Evolutionary conservation across 1,140 invertebrate species (phyloP).

Genomic region (Lucilia cuprina): DNA sequence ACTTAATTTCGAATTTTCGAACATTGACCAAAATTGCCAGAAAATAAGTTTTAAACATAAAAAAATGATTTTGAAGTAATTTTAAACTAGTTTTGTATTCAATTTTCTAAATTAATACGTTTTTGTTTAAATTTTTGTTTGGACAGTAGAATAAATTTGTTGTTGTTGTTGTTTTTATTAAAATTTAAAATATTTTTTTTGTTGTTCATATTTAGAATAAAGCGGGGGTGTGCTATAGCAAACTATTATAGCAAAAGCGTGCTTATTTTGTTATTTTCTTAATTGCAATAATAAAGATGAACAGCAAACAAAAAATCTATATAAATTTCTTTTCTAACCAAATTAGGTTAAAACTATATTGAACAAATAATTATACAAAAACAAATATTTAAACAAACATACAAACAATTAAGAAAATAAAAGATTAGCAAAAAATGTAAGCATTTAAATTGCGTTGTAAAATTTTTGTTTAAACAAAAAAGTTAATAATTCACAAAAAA

Average conservation of each 20-base stretch:
- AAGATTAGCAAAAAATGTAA: neutral
- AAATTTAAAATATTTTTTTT: neutral
- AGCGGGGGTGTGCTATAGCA: neutral
- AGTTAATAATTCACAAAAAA: too few relatives aligned
- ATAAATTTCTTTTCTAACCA: neutral
- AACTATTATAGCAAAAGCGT: constrained; percentile 7
- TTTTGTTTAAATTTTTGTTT: too few relatives aligned
- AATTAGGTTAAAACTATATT: neutral
- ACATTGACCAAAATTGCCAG: too few relatives aligned
- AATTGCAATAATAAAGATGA: neutral
- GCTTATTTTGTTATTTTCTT: constrained; percentile 7
- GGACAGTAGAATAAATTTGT: too few relatives aligned
- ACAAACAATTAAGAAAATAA: neutral
- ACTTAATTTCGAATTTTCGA: neutral
- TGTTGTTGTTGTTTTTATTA: too few relatives aligned
- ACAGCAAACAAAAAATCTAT: neutral
- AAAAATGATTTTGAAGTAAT: too few relatives aligned
- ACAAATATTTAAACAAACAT: neutral
- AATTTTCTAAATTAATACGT: too few relatives aligned
- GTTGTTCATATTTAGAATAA: neutral
- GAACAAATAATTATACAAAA: neutral
- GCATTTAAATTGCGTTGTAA: neutral
- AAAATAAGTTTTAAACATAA: too few relatives aligned
- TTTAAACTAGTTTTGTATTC: too few relatives aligned
- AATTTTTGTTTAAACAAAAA: too few relatives aligned